These are phyloP conservation scores for Plumapathes pennacea DNA, from an alignment of 92 coral and sea anemone genomes.

Conservation along the genomic window DNA sequence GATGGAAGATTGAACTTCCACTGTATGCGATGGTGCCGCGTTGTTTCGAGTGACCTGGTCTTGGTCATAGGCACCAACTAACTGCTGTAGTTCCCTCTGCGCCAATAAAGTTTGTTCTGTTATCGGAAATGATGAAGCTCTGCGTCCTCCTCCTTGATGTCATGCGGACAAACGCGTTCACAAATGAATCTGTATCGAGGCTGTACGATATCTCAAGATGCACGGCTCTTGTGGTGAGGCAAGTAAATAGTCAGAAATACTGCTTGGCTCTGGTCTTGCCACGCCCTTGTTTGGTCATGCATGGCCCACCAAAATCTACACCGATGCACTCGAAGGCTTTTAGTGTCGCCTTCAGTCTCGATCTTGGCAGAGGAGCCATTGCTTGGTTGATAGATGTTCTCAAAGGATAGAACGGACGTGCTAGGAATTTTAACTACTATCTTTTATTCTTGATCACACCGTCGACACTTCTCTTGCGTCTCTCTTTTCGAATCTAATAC, in stretches of 20 bases:
- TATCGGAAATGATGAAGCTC: background rate
- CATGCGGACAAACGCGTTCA: constrained; percentile 4
- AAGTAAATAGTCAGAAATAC: constrained; percentile 52
- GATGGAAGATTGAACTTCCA: too few species aligned
- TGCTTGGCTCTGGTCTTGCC: constrained; percentile 35
- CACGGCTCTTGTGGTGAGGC: constrained; percentile 46
- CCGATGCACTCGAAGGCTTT: constrained; percentile 47
- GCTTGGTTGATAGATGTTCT: too few species aligned
- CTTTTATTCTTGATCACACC: too few species aligned
- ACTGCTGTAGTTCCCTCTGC: constrained; percentile 4
- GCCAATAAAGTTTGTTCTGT: constrained; percentile 3
- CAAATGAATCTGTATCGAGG: constrained; percentile 10
- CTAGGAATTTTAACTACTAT: too few species aligned
- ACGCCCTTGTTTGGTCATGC: constrained; percentile 45
- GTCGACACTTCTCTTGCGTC: too few species aligned
- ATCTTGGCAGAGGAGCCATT: constrained; percentile 49
- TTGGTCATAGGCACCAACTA: too few species aligned
- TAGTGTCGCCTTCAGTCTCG: constrained; percentile 25
- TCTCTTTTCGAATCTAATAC: too few species aligned
- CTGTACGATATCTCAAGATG: constrained; percentile 23
- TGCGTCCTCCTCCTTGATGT: constrained; percentile 5
- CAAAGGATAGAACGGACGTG: too few species aligned
- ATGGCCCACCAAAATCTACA: constrained; percentile 40
- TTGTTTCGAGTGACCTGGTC: too few species aligned
- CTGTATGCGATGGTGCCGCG: too few species aligned